phyloP scores from a whole-genome alignment of 1,140 invertebrate species.

The Plectus sambesii region DNA sequence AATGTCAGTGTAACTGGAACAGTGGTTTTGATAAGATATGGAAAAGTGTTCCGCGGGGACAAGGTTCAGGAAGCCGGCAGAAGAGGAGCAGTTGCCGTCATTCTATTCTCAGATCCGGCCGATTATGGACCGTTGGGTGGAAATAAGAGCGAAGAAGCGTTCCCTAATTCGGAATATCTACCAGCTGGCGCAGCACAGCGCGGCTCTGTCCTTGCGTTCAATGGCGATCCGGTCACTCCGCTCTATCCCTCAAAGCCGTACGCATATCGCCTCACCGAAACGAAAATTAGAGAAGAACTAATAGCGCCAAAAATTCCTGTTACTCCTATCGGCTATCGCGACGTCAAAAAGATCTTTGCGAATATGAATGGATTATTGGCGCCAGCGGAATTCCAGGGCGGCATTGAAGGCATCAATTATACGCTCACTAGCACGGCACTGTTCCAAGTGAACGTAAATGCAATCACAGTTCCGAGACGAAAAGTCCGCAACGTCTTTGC shows the following conservation, averaged over 20 bases:
- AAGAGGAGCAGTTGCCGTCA: background rate
- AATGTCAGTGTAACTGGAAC: background rate
- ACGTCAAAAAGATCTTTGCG: background rate
- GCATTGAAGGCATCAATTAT: conserved; percentile 29
- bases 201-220: background rate
- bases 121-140: background rate
- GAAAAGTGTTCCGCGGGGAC: background rate
- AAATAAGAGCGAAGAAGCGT: background rate
- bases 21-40: background rate
- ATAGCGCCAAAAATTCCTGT: background rate
- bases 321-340: background rate
- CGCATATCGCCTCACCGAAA: background rate
- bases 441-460: background rate
- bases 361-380: conserved; percentile 11
- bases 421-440: background rate
- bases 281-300: background rate
- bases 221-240: background rate
- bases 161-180: background rate
- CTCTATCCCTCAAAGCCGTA: background rate
- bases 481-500: background rate
- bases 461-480: background rate
- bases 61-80: background rate
- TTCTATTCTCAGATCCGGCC: background rate
- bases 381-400: conserved; percentile 14
- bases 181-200: background rate